Percentiles rank a stretch among this genome's conserved stretches.
Evolutionary conservation across 1,140 invertebrate species (phyloP).

Genomic region (Conopomorpha cramerella): DNA sequence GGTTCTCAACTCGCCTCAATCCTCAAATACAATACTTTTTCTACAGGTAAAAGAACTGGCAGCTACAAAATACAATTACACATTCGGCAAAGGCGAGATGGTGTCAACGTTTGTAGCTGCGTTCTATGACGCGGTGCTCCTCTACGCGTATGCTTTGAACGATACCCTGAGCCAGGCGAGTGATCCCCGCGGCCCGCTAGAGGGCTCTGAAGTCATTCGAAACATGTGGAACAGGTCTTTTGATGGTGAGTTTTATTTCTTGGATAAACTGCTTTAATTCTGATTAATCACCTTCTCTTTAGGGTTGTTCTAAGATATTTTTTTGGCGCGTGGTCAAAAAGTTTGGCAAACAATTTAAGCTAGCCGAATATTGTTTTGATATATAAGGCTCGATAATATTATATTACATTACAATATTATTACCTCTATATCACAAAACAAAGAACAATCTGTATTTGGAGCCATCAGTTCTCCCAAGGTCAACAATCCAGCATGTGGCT

Average conservation of each 20-base stretch:
- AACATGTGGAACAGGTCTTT: constrained; percentile 92
- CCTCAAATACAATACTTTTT: neutral
- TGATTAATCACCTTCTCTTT: no score
- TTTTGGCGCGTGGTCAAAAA: no score
- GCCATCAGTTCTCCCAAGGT: no score
- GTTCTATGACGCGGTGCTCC: constrained; percentile 92
- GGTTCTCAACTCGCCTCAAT: neutral
- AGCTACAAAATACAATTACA: constrained; percentile 79
- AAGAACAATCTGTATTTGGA: no score
- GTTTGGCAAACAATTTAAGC: no score
- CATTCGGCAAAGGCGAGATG: constrained; percentile 71
- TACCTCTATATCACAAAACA: no score
- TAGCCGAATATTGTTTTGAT: no score
- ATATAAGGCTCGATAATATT: no score
- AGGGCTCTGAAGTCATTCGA: constrained; percentile 70
- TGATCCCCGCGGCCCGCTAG: constrained; percentile 61
- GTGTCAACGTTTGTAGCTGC: constrained; percentile 89
- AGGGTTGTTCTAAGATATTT: constrained; percentile 3
- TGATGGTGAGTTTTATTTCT: constrained; percentile 72
- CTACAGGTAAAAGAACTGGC: constrained; percentile 79
- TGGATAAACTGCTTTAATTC: no score
- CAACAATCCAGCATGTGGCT: no score
- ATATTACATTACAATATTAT: no score
- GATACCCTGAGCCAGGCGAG: constrained; percentile 74
- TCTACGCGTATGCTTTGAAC: constrained; percentile 90